Evolutionary conservation across 1,140 invertebrate species (phyloP), one percentile per base, ranked within the genome.

Genomic region (Zaprionus davidi): DNA sequence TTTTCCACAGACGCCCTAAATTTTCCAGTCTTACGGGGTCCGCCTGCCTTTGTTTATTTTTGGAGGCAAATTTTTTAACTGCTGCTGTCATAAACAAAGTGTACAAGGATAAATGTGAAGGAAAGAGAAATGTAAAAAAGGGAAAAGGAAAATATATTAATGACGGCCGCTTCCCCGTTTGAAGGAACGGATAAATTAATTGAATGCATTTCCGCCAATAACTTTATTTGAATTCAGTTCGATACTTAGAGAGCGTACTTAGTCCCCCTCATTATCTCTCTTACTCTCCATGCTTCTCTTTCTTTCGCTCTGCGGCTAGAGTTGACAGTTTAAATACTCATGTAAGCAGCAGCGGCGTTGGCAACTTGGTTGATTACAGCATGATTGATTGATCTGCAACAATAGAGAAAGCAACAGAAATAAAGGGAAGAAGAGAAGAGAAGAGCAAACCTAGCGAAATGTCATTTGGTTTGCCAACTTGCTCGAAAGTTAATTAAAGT

Each of bases 51-150:
- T 49, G 31, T 34, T 71, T 78, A 77, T 77, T 82, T 67, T 79
- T 57, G 56, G 41, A 70, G 66, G 57, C 26, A 68, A 71, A 63
- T 76, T 66, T 72, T 79, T 62, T 75, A 76, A 26, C 71, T 51
- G 59, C 51, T 56, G 58, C 49, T 66, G 62, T 66, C 74, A 75
- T 85, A 85, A 85, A 85, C 75, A 84, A 84, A 77, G 38, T 74
- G 74, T 62, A 80, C 7, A 56, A 26, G 13, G 41, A 67, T 78
- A 76, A n/a, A 36, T 58, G 38, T 44, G 24, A 26, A 17, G 24
- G 36, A 68, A 64, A 53, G 28, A 53, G 55, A 64, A 57, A 56
- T 55, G 41, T 12, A 36, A 28, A 68, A 60, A 34, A 34, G 26
- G 7, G 11, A 53, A 72, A 22, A 28, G 31, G 36, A 65, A 60